Conservation (phyloP, 2,113 vertebrate genomes). For the Ancistrus triradiatus region DNA sequence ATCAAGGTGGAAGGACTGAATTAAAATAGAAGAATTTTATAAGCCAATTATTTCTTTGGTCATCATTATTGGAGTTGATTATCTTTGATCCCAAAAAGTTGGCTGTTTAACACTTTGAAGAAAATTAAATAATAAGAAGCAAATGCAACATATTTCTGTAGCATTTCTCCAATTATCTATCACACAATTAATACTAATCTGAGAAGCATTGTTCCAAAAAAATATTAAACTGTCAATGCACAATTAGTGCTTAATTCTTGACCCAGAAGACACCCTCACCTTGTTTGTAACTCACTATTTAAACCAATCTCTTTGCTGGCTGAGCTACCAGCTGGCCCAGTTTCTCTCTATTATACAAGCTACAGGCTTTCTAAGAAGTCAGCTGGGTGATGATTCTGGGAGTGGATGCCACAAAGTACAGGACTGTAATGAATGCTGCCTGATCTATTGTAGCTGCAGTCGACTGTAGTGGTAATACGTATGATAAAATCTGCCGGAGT, state of each 20-base stretch:
- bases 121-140: too few species aligned
- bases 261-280: not conserved
- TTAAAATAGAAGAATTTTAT: too few species aligned
- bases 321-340: not conserved
- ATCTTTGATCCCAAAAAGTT: too few species aligned
- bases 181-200: too few species aligned
- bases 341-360: not conserved
- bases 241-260: not conserved
- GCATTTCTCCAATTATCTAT: too few species aligned
- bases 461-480: conserved; percentile 11
- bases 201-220: too few species aligned
- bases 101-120: too few species aligned
- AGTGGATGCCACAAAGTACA: conserved; percentile 13
- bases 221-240: not conserved
- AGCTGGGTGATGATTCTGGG: conserved; percentile 21
- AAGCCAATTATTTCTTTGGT: too few species aligned
- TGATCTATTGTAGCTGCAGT: conserved; percentile 27
- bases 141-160: too few species aligned
- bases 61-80: too few species aligned
- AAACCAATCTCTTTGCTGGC: not conserved
- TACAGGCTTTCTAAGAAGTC: conserved; percentile 29
- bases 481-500: not conserved
- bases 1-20: too few species aligned
- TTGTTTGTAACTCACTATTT: not conserved
- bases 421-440: conserved; percentile 7